These are phyloP conservation scores for Rhynchomys soricoides DNA, from an alignment of 2,113 vertebrate species.

Conservation along the genomic window DNA sequence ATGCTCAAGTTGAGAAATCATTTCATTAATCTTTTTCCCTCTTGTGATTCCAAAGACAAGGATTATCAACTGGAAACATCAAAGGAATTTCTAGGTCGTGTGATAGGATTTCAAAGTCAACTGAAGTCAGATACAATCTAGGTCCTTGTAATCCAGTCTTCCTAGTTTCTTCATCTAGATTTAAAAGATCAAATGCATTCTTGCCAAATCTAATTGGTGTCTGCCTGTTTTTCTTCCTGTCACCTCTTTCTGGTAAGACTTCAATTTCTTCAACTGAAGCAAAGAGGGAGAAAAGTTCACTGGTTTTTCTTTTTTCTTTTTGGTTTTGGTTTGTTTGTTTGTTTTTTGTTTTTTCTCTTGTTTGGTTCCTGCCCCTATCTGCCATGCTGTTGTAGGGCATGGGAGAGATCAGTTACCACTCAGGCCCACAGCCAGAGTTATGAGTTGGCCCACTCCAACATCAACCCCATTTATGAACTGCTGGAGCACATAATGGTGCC, in stretches of 20 bases:
- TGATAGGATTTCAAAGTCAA: slow-evolving; percentile 14
- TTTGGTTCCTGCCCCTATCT: not conserved
- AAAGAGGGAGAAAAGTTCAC: not conserved
- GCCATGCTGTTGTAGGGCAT: not conserved
- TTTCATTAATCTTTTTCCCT: slow-evolving; percentile 11
- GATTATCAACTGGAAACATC: slow-evolving; percentile 3
- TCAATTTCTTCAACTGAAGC: not conserved
- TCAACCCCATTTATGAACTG: not conserved
- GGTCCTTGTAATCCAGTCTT: not conserved
- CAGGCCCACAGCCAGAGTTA: not conserved
- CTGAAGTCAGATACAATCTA: slow-evolving; percentile 9
- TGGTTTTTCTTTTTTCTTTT: too few species aligned
- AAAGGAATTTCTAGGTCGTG: not conserved
- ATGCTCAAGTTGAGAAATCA: not conserved
- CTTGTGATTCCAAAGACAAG: slow-evolving; percentile 36
- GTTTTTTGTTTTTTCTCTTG: not conserved
- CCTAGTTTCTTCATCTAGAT: slow-evolving; percentile 20
- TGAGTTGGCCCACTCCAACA: not conserved
- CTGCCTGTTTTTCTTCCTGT: not conserved
- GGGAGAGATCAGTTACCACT: not conserved
- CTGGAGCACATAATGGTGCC: not conserved
- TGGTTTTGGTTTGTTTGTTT: too few species aligned
- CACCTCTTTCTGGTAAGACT: not conserved
- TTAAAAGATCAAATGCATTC: not conserved
- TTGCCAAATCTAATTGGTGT: not conserved